phyloP scores from a whole-genome alignment of 2,113 vertebrate genomes.

The Mionectes macconnelli region DNA sequence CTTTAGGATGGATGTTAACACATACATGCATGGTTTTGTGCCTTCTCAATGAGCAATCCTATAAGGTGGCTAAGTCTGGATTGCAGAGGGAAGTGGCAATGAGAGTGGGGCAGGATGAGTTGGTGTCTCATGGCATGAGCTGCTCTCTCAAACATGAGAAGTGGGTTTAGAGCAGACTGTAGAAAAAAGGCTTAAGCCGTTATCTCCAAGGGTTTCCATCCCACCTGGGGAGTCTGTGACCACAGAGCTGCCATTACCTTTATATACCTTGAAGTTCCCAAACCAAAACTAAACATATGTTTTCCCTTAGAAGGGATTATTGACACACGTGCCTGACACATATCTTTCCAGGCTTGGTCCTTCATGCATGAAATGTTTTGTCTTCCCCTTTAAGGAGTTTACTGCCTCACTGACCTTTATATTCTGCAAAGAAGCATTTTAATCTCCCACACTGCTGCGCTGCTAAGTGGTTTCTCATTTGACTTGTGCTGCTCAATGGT shows the following conservation, averaged over 20 bases:
- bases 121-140: not conserved
- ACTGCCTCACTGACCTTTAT: slow-evolving; percentile 76
- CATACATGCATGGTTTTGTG: not conserved
- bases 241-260: not conserved
- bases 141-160: not conserved
- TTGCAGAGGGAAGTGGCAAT: not conserved
- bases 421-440: slow-evolving; percentile 68
- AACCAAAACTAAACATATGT: not conserved
- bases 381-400: slow-evolving; percentile 67
- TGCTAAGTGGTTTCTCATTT: slow-evolving; percentile 73
- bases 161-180: not conserved
- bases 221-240: not conserved
- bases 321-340: not conserved
- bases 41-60: accelerated
- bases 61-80: not conserved
- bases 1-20: not conserved
- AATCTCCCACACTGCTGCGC: slow-evolving; percentile 54
- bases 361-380: slow-evolving; percentile 51
- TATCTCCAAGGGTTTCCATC: not conserved
- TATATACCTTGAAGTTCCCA: not conserved
- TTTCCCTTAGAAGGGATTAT: not conserved
- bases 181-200: not conserved
- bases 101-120: not conserved
- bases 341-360: not conserved
- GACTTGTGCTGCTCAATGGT: slow-evolving; percentile 66